These are phyloP conservation scores for Eueremaeus valkanovi DNA, from an alignment of 2,888 invertebrate genomes.

Conservation along the genomic window DNA sequence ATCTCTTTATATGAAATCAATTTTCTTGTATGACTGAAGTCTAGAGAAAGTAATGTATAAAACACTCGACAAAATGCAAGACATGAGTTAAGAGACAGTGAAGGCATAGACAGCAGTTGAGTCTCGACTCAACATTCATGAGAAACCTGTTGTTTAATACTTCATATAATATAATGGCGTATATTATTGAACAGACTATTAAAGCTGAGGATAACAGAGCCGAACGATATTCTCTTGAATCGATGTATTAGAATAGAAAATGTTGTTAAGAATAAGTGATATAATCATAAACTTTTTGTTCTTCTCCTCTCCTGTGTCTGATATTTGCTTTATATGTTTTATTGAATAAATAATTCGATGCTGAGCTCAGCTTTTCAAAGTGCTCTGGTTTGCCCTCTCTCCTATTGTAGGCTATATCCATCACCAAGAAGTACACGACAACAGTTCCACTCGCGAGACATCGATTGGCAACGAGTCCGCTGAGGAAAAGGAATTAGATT, in stretches of 20 bases:
- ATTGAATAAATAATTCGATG: constrained; percentile 3
- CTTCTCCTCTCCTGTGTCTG: not conserved
- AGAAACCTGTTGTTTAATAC: constrained; percentile 34
- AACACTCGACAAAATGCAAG: constrained; percentile 28
- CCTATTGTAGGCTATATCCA: constrained; percentile 10
- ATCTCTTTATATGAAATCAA: constrained; percentile 11
- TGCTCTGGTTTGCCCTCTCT: not conserved
- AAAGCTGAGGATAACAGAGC: not conserved
- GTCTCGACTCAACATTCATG: constrained; percentile 26
- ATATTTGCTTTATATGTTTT: not conserved
- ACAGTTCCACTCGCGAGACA: constrained; percentile 15
- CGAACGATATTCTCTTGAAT: not conserved
- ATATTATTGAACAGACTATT: constrained; percentile 9
- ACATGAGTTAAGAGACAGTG: constrained; percentile 7
- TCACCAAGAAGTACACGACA: constrained; percentile 32
- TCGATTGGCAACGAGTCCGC: constrained; percentile 20
- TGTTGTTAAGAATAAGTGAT: not conserved
- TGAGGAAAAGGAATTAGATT: constrained; percentile 34
- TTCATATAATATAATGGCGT: constrained; percentile 17
- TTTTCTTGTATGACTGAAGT: constrained; percentile 32
- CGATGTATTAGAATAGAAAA: not conserved
- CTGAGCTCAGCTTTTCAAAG: not conserved
- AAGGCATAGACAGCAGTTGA: not conserved
- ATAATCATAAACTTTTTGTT: not conserved
- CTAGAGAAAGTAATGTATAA: constrained; percentile 3